Conservation (phyloP, 2,113 vertebrate species). For the Calyptommatus sinebrachiatus region DNA sequence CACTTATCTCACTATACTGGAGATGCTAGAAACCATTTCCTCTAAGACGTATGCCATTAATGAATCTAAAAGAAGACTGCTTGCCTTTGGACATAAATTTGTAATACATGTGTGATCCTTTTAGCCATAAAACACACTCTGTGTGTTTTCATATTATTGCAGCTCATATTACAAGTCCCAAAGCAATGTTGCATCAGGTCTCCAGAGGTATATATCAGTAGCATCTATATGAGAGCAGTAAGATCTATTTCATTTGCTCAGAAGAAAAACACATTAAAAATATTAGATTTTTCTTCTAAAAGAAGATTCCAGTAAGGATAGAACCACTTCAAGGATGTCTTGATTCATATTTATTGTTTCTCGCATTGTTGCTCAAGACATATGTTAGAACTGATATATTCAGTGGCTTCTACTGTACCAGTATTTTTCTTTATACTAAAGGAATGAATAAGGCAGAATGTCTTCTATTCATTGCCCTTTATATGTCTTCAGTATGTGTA, state of each 20-base stretch:
- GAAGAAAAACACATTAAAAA: background rate
- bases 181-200: background rate
- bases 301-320: background rate
- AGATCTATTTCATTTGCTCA: conserved; percentile 7
- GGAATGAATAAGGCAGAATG: background rate
- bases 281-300: background rate
- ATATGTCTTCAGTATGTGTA: background rate
- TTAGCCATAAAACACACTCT: background rate
- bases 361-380: background rate
- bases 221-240: background rate
- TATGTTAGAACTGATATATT: background rate
- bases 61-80: conserved; percentile 10
- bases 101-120: conserved; percentile 5
- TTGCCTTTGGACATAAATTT: conserved; percentile 10
- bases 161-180: conserved; percentile 12
- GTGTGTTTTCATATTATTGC: background rate
- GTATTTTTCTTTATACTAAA: background rate
- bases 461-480: background rate
- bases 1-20: background rate
- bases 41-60: conserved; percentile 4
- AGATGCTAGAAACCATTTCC: conserved; percentile 24
- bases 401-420: background rate
- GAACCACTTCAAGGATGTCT: background rate
- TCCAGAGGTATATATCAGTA: background rate
- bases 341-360: background rate